Base-by-base conservation (phyloP, 1,140 invertebrate species). In the Muscidifurax raptorellus region DNA sequence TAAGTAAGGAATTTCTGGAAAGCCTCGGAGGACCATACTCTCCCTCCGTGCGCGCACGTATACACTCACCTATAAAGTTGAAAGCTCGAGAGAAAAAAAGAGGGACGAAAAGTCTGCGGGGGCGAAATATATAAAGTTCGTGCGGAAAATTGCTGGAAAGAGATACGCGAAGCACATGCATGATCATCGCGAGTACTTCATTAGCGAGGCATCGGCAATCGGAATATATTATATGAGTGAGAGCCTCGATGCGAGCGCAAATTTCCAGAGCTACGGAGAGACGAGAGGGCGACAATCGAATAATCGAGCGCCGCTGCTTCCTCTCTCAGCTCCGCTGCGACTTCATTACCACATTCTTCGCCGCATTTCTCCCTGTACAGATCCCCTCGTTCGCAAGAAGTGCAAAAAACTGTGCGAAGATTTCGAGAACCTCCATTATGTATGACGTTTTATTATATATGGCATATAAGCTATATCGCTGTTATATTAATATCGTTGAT, bases 161-260 rank as follows among this genome's bases (percentile, higher is more conserved):
- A 59, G 18, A 27, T 25, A 28, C 25, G 40, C 22, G 27, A n/a
- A n/a, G n/a, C n/a, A n/a, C n/a, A 0, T 13, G 13, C 27, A 36
- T 9, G 36, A 36, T 36, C 36, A 36, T 36, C 36, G 32, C 47
- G 40, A 30, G n/a, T 67, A 59, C 76, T 81, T 85, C 78, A 85
- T 85, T 85, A 85, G 78, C 69, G 59, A 85, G 18, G 59, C 40
- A 66, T 76, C 79, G 32, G 75, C 83, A 66, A 84, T 80, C 78
- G 78, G 67, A 75, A 80, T 76, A 67, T 69, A 71, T 9, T 0
- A 36, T 36, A 36, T 36, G 9, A n/a, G 0, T 7, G 32, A 36
- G 32, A 40, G 36, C 36, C 7, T 36, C 36, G 36, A 36, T 36
- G 18, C 27, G 15, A 4, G 27, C 22, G 59, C 25, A 30, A 64